These are phyloP conservation scores for Scomber scombrus DNA, from an alignment of 2,113 vertebrate genomes.

Conservation along the genomic window DNA sequence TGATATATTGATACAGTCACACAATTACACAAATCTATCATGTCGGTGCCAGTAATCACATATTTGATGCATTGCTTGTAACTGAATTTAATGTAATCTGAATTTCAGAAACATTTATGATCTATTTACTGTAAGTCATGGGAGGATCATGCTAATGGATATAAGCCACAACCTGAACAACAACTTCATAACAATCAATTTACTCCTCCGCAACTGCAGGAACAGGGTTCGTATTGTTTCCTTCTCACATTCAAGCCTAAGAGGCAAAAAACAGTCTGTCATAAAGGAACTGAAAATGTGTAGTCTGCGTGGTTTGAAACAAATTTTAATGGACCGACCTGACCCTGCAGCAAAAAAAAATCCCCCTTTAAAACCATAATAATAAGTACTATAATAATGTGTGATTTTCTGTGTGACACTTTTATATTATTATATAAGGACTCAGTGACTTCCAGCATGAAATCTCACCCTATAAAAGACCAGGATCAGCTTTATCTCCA, in stretches of 20 bases:
- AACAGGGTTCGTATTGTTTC: background rate
- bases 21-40: too few relatives aligned
- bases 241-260: background rate
- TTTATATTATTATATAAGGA: conserved; percentile 14
- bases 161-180: background rate
- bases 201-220: background rate
- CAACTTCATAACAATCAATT: background rate
- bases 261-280: background rate
- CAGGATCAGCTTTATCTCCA: conserved; percentile 26
- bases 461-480: background rate
- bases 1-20: too few relatives aligned
- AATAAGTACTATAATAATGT: background rate
- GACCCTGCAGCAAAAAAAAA: conserved; percentile 3
- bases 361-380: background rate
- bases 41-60: too few relatives aligned
- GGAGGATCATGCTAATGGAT: background rate
- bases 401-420: conserved; percentile 4
- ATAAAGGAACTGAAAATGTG: background rate
- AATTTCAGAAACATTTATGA: background rate
- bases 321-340: background rate
- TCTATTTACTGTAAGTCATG: background rate
- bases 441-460: conserved; percentile 6
- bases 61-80: too few relatives aligned
- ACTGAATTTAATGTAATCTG: too few relatives aligned
- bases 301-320: conserved; percentile 7